Conservation (phyloP, 2,888 invertebrate genomes). For the Chalcosyrphus nemorum region DNA sequence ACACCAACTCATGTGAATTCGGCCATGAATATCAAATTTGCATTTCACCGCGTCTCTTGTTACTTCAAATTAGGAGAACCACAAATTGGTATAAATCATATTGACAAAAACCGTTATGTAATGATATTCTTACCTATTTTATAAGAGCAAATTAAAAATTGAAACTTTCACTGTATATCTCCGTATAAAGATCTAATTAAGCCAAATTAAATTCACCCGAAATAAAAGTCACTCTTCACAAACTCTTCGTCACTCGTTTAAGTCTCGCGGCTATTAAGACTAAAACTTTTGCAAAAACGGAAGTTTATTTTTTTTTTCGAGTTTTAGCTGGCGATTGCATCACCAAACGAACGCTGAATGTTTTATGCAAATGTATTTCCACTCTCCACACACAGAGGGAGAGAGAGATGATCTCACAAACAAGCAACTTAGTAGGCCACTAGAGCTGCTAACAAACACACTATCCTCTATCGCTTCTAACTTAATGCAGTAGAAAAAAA, state of each 20-base stretch:
- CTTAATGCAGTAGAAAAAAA: constrained; percentile 43
- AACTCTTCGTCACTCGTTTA: constrained; percentile 9
- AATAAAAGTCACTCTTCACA: not conserved
- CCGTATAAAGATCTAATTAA: not conserved
- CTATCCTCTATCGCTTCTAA: constrained; percentile 1
- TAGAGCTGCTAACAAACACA: constrained; percentile 15
- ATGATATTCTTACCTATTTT: constrained; percentile 35
- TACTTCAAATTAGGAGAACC: not conserved
- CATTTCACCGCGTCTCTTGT: not conserved
- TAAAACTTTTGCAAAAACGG: constrained; percentile 48
- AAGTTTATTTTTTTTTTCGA: constrained; percentile 55
- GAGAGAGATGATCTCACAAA: constrained; percentile 57
- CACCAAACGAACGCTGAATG: constrained; percentile 29
- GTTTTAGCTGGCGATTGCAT: constrained; percentile 53
- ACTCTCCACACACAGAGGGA: constrained; percentile 18
- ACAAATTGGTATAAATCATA: not conserved
- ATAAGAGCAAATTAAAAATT: not conserved
- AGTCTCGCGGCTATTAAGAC: constrained; percentile 12
- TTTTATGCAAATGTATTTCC: constrained; percentile 52
- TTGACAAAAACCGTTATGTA: constrained; percentile 31
- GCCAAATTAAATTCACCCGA: not conserved
- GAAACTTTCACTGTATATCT: constrained; percentile 34
- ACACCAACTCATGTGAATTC: not conserved
- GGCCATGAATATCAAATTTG: constrained; percentile 2
- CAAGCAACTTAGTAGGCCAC: constrained; percentile 59